Base-by-base conservation (phyloP, 2,888 invertebrate species). In the Pollenia griseotomentosa region DNA sequence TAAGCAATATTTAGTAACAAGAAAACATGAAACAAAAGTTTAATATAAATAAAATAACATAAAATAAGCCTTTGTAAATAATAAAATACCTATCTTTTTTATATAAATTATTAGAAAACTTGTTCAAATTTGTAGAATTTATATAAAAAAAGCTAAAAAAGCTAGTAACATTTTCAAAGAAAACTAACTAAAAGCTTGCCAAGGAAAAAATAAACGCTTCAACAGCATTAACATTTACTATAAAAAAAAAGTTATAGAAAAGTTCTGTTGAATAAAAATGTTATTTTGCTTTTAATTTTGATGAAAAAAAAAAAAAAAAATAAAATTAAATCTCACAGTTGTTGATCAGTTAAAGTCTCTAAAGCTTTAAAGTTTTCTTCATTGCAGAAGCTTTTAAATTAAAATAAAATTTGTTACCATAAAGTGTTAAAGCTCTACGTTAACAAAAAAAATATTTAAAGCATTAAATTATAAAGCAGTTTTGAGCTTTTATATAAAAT, bases 1-100 rank as follows among this genome's bases (percentile, higher is more conserved):
- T 91, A 93, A 93, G 93, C 93, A 93, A 93, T 93, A 93, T 90
- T 88, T 83, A 88, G 78, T 83, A 88, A 73, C 68, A 75, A 78
- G 40, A 79, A 70, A 59, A 73, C 61, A 77, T 12, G 42, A 8
- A 33, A 59, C 2, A 53, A 70, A 75, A 75, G n/a, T 40, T 40
- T 16, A 23, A 44, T 63, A 80, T 61, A 63, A 44, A 68, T 65
- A 80, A 46, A 57, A 63, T n/a, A 65, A 42, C 65, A 59, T 63
- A 57, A 70, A 70, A 11, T 33, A 65, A 33, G 65, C 10, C 5
- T 53, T 0, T 84, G 81, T 86, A 81, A 70, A 74, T 80, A 83
- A 14, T 53, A 40, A 23, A 44, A 59, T 23, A 66, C 1, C 11
- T 63, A 19, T 40, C 53, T 55, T 65, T 59, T 68, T 40, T 40